Conservation (phyloP, 2,113 vertebrate genomes). For the Megalops atlanticus region DNA sequence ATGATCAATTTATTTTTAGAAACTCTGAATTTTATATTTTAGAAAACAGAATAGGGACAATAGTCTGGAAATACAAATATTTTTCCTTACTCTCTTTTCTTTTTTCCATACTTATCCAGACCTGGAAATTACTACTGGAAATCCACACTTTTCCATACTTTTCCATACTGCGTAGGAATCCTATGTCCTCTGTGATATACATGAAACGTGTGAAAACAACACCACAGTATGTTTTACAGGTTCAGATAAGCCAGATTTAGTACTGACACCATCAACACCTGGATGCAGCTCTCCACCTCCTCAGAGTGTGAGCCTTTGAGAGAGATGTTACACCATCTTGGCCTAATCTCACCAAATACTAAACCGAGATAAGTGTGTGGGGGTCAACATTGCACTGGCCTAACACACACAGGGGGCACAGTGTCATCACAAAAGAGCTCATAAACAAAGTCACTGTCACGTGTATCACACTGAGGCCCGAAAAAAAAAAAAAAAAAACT, state of each 20-base stretch:
- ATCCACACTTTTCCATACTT: no score
- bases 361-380: not conserved
- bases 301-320: constrained; percentile 31
- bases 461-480: no score
- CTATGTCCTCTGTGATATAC: not conserved
- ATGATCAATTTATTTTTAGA: no score
- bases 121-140: no score
- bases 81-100: no score
- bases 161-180: no score
- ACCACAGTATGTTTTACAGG: constrained; percentile 34
- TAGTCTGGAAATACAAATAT: no score
- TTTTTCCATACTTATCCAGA: no score
- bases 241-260: constrained; percentile 45
- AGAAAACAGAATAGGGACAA: no score
- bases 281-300: constrained; percentile 27
- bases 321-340: constrained; percentile 52
- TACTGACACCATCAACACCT: constrained; percentile 18
- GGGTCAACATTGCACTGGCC: not conserved
- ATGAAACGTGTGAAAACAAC: constrained; percentile 7
- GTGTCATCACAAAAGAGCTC: not conserved
- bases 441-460: not conserved
- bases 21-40: no score
- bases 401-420: not conserved
- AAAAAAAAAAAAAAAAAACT: not conserved
- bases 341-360: constrained; percentile 24